These are phyloP conservation scores for Drosophila miranda DNA, from an alignment of 1,140 invertebrate genomes.

Conservation along the genomic window DNA sequence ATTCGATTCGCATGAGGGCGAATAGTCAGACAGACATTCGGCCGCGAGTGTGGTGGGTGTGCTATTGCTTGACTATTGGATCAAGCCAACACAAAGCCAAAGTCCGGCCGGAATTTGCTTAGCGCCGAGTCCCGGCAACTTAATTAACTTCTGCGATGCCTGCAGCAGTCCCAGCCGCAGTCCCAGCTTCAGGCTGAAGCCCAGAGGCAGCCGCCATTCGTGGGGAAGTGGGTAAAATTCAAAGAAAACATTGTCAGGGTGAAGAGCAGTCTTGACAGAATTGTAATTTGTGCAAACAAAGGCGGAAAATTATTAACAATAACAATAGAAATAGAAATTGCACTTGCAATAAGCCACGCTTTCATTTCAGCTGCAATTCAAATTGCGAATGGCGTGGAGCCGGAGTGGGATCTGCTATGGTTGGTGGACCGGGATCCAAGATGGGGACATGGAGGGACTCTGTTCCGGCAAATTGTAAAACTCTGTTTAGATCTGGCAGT, in stretches of 20 bases:
- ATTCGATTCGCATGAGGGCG: no score
- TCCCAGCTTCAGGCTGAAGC: no score
- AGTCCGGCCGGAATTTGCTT: background rate
- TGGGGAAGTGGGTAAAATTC: constrained; percentile 10
- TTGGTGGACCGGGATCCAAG: no score
- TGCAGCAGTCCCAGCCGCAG: background rate
- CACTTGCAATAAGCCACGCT: constrained; percentile 40
- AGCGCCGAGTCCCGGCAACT: no score
- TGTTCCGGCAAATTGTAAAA: constrained; percentile 40
- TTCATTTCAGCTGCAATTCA: constrained; percentile 47
- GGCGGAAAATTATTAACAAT: constrained; percentile 74
- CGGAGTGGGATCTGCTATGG: background rate
- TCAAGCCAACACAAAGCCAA: background rate
- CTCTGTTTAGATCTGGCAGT: constrained; percentile 50
- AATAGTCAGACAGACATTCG: no score
- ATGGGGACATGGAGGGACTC: background rate
- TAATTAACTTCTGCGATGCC: constrained; percentile 29
- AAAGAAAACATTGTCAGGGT: constrained; percentile 10
- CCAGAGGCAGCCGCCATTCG: background rate
- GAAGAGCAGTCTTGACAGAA: constrained; percentile 27
- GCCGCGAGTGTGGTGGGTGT: no score
- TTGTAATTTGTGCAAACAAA: constrained; percentile 56
- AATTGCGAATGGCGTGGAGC: constrained; percentile 11
- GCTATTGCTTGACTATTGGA: no score
- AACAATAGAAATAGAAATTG: constrained; percentile 54